Conservation (phyloP, 2,888 invertebrate species). For the Limenitis camilla region DNA sequence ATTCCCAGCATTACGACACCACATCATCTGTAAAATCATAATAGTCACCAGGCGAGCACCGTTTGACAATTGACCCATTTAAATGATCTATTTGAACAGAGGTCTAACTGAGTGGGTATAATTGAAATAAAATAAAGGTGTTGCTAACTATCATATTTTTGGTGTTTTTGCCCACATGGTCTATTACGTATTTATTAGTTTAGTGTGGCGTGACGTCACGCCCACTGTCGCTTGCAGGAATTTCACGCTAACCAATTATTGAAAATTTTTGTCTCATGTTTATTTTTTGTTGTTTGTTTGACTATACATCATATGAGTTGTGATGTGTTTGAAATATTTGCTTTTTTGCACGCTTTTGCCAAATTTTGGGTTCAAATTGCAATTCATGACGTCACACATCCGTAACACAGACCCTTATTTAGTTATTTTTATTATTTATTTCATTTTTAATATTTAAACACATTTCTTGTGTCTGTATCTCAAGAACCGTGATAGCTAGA, state of each 20-base stretch:
- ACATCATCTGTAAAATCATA: too few species aligned
- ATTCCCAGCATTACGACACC: too few species aligned
- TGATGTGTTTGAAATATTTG: neutral
- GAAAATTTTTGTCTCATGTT: constrained; percentile 38
- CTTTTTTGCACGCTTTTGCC: too few species aligned
- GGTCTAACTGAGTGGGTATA: too few species aligned
- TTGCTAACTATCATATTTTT: too few species aligned
- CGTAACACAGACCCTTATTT: neutral
- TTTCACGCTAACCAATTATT: constrained; percentile 63
- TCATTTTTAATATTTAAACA: too few species aligned
- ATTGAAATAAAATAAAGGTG: too few species aligned
- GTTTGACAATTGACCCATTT: neutral
- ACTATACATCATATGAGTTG: neutral
- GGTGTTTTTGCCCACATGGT: neutral
- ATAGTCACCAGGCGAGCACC: too few species aligned
- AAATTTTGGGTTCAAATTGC: too few species aligned
- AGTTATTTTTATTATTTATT: too few species aligned
- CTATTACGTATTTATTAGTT: constrained; percentile 27
- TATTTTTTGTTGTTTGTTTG: constrained; percentile 8
- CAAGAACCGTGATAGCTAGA: too few species aligned
- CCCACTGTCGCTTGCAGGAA: constrained; percentile 41
- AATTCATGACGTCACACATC: neutral
- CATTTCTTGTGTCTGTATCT: too few species aligned
- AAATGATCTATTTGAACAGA: neutral
- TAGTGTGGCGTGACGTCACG: constrained; percentile 30